These are phyloP conservation scores for Diplazon laetatorius DNA, from an alignment of 2,888 invertebrate species.

Conservation along the genomic window DNA sequence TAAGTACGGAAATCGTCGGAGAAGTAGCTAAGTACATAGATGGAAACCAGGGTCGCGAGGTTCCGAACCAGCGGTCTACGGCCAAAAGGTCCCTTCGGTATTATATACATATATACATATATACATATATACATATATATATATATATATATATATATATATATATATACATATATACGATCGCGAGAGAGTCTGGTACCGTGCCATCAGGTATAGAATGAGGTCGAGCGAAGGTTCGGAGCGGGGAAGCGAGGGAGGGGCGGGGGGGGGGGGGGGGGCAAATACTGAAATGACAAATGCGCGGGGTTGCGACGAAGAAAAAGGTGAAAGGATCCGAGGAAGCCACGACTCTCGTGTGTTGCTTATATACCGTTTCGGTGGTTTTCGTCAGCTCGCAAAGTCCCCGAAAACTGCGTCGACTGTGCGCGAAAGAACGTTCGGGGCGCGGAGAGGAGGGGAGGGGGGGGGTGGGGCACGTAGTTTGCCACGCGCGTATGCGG, in stretches of 20 bases:
- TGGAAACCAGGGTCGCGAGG: slow-evolving; percentile 45
- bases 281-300: slow-evolving; percentile 80
- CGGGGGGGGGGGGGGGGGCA: slow-evolving; percentile 69
- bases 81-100: slow-evolving; percentile 68
- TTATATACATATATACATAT: too few relatives aligned
- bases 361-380: slow-evolving; percentile 43
- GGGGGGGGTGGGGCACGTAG: too few relatives aligned
- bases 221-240: slow-evolving; percentile 74
- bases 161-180: slow-evolving; percentile 23
- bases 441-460: too few relatives aligned
- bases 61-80: slow-evolving; percentile 49
- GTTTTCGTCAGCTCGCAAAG: slow-evolving; percentile 12
- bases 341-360: slow-evolving; percentile 38
- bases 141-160: not conserved
- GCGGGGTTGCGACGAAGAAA: slow-evolving; percentile 74
- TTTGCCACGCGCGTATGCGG: slow-evolving; percentile 28
- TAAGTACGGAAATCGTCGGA: slow-evolving; percentile 18
- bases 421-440: slow-evolving; percentile 23
- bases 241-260: too few relatives aligned
- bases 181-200: slow-evolving; percentile 25
- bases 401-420: slow-evolving; percentile 22
- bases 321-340: slow-evolving; percentile 76
- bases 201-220: slow-evolving; percentile 77
- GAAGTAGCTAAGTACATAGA: slow-evolving; percentile 20
- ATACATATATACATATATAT: slow-evolving; percentile 5